Conservation (phyloP, 2,113 vertebrate genomes). For the Cyprinodon tularosa region DNA sequence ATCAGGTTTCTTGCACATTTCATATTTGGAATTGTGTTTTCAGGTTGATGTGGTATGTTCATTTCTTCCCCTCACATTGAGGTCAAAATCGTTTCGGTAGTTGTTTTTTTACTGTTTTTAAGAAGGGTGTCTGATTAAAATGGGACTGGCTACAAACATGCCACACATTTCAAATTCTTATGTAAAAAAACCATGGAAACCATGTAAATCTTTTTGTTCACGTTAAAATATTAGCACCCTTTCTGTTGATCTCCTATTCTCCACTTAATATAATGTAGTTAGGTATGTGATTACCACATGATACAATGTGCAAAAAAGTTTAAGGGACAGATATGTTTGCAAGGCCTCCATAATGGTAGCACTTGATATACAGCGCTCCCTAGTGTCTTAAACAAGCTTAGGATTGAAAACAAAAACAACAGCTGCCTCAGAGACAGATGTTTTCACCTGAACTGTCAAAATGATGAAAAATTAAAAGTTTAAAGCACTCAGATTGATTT, state of each 20-base stretch:
- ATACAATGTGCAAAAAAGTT: neutral
- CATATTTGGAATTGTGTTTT: no score
- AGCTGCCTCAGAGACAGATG: no score
- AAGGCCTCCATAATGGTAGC: neutral
- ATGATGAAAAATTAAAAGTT: no score
- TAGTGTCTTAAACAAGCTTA: slow-evolving; percentile 30
- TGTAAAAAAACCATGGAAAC: neutral
- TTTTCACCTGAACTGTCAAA: no score
- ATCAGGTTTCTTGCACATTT: no score
- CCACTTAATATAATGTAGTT: neutral
- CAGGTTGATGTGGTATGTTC: no score
- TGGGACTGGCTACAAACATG: neutral
- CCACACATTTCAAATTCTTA: neutral
- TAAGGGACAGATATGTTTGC: neutral
- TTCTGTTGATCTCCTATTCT: neutral
- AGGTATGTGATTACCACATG: neutral
- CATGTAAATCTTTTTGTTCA: neutral
- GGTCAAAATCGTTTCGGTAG: no score
- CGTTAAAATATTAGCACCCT: neutral
- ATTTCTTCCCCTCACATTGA: no score
- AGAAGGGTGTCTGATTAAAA: neutral
- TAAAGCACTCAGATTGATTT: no score
- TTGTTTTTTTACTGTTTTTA: neutral
- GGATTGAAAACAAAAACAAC: neutral
- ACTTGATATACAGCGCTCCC: slow-evolving; percentile 49